Base-by-base conservation (phyloP, 2,113 vertebrate genomes). In the Excalfactoria chinensis region DNA sequence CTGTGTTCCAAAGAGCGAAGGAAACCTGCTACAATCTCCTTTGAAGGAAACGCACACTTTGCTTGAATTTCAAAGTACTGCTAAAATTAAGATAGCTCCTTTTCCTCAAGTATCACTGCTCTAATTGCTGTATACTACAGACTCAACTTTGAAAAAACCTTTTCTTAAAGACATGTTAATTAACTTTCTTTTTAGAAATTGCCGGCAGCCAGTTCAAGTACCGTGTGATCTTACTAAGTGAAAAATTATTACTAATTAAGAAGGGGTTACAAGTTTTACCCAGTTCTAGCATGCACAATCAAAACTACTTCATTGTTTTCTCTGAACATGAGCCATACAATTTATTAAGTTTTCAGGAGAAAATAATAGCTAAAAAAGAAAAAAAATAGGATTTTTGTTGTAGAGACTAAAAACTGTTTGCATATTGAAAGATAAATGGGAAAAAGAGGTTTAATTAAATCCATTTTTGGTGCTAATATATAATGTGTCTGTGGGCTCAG, bases 191-290 rank as follows among this genome's bases (percentile, higher is more conserved):
- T 96, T 96, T 85, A 86, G 84, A 93, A 95, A 83, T 40, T 90
- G 94, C 91, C 73, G 91, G 78, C 46, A 76, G 89, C 76, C 87
- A 94, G 87, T 94, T 96, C 86, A 94, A 77, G 73, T 67, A 82
- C 87, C 84, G 58, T 93, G 86, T 81, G 89, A 90, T 86, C 83
- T 89, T 95, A 88, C 93, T 93, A 93, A 95, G 92, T 89, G 89
- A 90, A 88, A 96, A 96, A 96, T 96, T 91, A 96, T 68, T 91
- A 72, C 88, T 93, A 93, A 95, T 80, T 95, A 90, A 93, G 93
- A 91, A 46, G 66, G 81, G 74, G 87, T 86, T 89, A 95, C 60
- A 85, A 84, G 82, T 93, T 88, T 67, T 93, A 86, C 68, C 85
- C 41, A 41, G 8, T 73, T 63, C 41, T 18, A 63, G 75, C 23